Base-by-base conservation (phyloP, 2,888 invertebrate genomes). In the Theristus sp. region DNA sequence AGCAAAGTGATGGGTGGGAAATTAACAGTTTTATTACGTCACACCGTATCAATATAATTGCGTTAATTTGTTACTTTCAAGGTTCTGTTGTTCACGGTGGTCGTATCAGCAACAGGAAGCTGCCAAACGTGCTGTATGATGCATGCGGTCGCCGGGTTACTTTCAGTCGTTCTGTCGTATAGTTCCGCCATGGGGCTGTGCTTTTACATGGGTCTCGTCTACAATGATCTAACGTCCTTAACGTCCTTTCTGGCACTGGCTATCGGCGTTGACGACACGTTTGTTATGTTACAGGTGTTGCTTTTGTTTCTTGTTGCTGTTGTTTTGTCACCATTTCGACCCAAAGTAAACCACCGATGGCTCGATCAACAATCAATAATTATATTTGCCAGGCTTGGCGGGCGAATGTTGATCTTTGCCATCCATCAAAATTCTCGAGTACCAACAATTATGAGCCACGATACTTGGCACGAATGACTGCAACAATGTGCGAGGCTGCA, bases 181-280 rank as follows among this genome's bases (percentile, higher is more conserved):
- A 29, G 25, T n/a, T 28, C 52, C 6, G 13, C 29, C 52, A 20
- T 58, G 52, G 58, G 58, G 6, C 2, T 29, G 52, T 6, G n/a
- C n/a, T 52, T 52, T 52, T 29, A 28, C 2, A 2, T 30, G 28
- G 58, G 58, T 22, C 17, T 28, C 28, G 30, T 24, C 20, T 58
- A 58, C 58, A 58, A 58, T 47, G 58, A 49, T 28, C 28, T 58
- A 2, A 29, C 22, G 17, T 57, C 57, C 1, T 22, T 52, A 3
- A 52, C 52, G 29, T 10, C 58, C n/a, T 58, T 58, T 24, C 58
- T 58, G n/a, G 49, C 58, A 1, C n/a, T 58, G 52, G 58, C 58
- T 29, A 58, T 58, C 52, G 58, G 58, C 26, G 57, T 57, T 13
- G 57, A 57, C 57, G 57, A 57, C 57, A 57, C 57, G 10, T 57